Percentiles rank a stretch among this genome's conserved stretches.
These are phyloP conservation scores for Phylloscopus whistleri DNA, from an alignment of 2,113 vertebrate species.

Conservation along the genomic window DNA sequence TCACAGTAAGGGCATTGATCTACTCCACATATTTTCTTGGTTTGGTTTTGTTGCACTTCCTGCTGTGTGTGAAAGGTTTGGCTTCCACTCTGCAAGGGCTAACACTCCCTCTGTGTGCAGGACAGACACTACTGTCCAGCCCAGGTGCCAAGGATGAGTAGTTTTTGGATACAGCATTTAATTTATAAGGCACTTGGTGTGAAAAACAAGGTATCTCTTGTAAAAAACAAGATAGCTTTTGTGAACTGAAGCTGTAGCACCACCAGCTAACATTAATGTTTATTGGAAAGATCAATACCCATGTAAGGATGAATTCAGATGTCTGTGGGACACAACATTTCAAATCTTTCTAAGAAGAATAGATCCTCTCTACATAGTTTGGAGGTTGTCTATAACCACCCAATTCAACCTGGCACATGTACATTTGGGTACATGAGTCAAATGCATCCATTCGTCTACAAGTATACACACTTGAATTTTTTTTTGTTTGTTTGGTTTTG, in stretches of 20 bases:
- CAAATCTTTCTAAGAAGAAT: not conserved
- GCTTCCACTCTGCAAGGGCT: not conserved
- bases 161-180: not conserved
- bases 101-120: not conserved
- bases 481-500: no score
- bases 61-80: not conserved
- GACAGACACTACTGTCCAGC: not conserved
- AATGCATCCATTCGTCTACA: not conserved
- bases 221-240: not conserved
- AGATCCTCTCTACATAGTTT: not conserved
- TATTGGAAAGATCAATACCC: not conserved
- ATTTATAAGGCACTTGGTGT: not conserved
- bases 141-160: not conserved
- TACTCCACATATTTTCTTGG: not conserved
- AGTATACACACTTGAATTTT: not conserved
- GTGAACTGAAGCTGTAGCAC: not conserved
- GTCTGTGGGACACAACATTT: not conserved
- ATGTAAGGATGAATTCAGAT: not conserved
- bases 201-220: not conserved
- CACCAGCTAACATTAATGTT: not conserved
- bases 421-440: not conserved
- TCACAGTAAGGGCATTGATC: not conserved
- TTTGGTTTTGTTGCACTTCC: not conserved
- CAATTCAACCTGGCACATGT: not conserved
- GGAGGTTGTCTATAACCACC: not conserved